Base-by-base conservation (phyloP, 2,888 invertebrate species). In the Aspidiotus rigidus region DNA sequence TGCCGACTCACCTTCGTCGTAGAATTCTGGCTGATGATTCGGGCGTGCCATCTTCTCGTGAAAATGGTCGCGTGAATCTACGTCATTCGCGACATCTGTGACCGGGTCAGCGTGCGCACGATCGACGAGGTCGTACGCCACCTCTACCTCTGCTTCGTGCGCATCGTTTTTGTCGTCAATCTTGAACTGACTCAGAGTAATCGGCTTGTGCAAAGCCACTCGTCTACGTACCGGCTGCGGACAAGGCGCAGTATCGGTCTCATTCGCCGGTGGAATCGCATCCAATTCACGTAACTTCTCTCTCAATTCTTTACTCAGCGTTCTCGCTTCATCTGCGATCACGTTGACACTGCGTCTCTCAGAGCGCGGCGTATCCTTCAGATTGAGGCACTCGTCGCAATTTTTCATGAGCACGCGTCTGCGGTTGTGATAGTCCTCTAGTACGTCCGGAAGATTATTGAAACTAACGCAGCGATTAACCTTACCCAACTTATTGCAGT, bases 261-360 rank as follows among this genome's bases (percentile, higher is more conserved):
- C 28, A 78, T 84, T 85, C 76, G 83, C 81, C 73, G 71, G 57
- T 66, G 71, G 83, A 79, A 77, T 80, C 81, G 70, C 44, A 28
- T 70, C 64, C 13, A 69, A 40, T 13, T 56, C 66, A 57, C 72
- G 59, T 42, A 69, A 28, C 17, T 63, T 69, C 0, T 16, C n/a
- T 6, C 28, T n/a, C 59, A 69, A 44, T 55, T 40, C 62, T 15
- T 40, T 10, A 53, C 69, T 44, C 49, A 69, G n/a, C 0, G 44
- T 53, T 60, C 13, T 60, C 16, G 69, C 62, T 44, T 63, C 69
- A 7, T 63, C 13, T 13, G 69, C 69, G 8, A 69, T 41, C 54
- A 17, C 9, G 16, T 61, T 17, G 11, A 61, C 10, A 8, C 55
- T 54, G 7, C 41, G 16, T 42, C 57, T 59, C 10, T 17, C 59